Evolutionary conservation across 2,797 vertebrate species (phyloP), one percentile per base, ranked within the genome.

Genomic region (Chelon labrosus): DNA sequence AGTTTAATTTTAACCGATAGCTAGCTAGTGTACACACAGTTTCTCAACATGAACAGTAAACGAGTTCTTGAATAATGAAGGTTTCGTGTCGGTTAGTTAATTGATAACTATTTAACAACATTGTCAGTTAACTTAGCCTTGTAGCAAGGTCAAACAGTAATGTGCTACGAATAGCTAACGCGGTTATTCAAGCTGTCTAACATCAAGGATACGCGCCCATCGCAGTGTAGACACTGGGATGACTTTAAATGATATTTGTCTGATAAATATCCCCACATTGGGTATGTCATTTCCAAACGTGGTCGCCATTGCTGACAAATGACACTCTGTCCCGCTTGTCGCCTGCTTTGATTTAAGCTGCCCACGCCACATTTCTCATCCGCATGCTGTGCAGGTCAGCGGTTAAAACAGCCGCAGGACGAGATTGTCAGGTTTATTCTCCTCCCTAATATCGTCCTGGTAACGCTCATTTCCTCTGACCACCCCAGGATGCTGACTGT

Each of bases 401-500:
- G 3, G 47, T 5, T 57, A 11, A 47, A 46, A 39, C 42, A 51
- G 41, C 44, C 3, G 65, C 60, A 42, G 50, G 79, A 80, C 71
- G 81, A 70, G 73, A 70, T 80, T 89, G 85, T 77, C 87, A 71
- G 77, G 79, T 86, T 83, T 60, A 62, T 31, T 57, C 50, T 14
- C 37, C 55, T 62, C 42, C 38, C 27, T 10, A 4, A 5, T 80
- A 4, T 39, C 27, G 19, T 55, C 9, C 19, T 31, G 22, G 10
- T 85, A 82, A 83, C 70, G 19, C 13, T 16, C 3, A 65, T 80
- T 64, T 61, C 46, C 61, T 42, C 61, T 59, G 69, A 80, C 70
- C 65, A 69, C 68, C 80, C 12, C 80, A 90, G 89, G 90, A 90
- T 92, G 90, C 88, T 81, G 76, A 66, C 85, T 53, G 68, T 47